These are phyloP conservation scores for Pitangus sulphuratus DNA, from an alignment of 2,797 vertebrate species.

Conservation along the genomic window DNA sequence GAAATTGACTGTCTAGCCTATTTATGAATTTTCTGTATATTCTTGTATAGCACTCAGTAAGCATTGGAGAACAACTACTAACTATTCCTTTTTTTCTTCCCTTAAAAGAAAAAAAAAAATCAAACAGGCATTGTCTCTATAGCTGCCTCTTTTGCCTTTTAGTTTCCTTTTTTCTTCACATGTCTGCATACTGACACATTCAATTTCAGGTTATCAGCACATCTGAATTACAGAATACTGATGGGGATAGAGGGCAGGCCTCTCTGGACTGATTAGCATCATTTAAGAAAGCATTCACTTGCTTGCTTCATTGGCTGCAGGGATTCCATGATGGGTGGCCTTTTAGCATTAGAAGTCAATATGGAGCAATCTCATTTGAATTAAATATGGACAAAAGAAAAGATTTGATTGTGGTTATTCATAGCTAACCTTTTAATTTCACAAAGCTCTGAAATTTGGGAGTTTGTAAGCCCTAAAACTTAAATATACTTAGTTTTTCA, in stretches of 20 bases:
- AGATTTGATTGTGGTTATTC: slow-evolving; percentile 79
- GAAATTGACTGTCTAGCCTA: slow-evolving; percentile 40
- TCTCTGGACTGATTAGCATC: slow-evolving; percentile 97
- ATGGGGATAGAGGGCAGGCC: slow-evolving; percentile 91
- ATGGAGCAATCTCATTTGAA: slow-evolving; percentile 87
- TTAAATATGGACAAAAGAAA: slow-evolving; percentile 83
- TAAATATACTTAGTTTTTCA: slow-evolving; percentile 49
- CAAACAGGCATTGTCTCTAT: slow-evolving; percentile 67
- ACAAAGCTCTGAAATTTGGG: slow-evolving; percentile 64
- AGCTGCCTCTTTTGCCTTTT: slow-evolving; percentile 62
- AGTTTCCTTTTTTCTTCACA: slow-evolving; percentile 71
- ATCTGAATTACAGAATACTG: slow-evolving; percentile 92
- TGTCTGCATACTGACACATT: slow-evolving; percentile 88
- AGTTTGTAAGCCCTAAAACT: slow-evolving; percentile 57
- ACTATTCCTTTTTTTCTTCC: slow-evolving; percentile 66
- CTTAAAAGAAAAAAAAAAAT: slow-evolving; percentile 43
- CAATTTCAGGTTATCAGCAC: slow-evolving; percentile 95
- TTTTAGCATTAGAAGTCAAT: slow-evolving; percentile 88
- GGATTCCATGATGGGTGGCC: slow-evolving; percentile 91
- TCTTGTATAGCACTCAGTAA: slow-evolving; percentile 47
- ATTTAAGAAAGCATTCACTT: slow-evolving; percentile 92
- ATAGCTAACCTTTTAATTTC: slow-evolving; percentile 79
- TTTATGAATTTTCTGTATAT: slow-evolving; percentile 55
- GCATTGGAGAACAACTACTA: slow-evolving; percentile 63
- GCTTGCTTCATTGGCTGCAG: slow-evolving; percentile 84